Base-by-base conservation (phyloP, 2,888 invertebrate species). In the Andrena camellia region DNA sequence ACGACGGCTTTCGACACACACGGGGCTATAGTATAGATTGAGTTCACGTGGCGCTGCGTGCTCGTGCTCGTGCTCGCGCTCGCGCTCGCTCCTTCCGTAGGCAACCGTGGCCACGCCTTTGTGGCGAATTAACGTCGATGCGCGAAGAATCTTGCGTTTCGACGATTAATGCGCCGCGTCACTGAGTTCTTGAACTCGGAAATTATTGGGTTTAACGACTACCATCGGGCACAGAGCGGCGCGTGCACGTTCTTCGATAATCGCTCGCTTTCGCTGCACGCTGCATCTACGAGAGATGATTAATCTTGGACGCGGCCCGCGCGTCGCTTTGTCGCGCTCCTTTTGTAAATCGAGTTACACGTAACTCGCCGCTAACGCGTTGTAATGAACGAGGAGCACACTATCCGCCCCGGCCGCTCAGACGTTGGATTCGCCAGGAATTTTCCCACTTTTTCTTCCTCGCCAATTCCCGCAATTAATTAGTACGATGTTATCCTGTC, bases 111-210 rank as follows among this genome's bases (percentile, higher is more conserved):
- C 78, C 78, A 54, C 78, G 78, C 67, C 78, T 42, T 48, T 17
- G 7, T 13, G 26, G 33, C n/a, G 42, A 59, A 68, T 68, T 68
- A 74, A 66, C 48, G 74, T 68, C 59, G n/a, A 68, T 50, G 29
- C 26, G n/a, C 31, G 26, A 63, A 50, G 63, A 78, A 69, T 50
- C 63, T 35, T 54, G 60, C 63, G 54, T 78, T 78, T 68, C 63
- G 59, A 78, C 48, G 79, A 78, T 78, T 57, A 60, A 26, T 48
- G 54, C 57, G 31, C 63, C 59, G 69, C 66, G 79, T 78, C 64
- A 79, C 57, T 66, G 79, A 70, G 70, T 70, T 60, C 80, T 66
- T 60, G 60, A 66, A 79, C 70, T 60, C 31, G 17, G 42, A 52
- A 59, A 64, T 79, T 79, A 78, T 78, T 63, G 48, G 57, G 42